Evolutionary conservation across 2,113 vertebrate species (phyloP), one percentile per base, ranked within the genome.

Genomic region (Scomber colias): DNA sequence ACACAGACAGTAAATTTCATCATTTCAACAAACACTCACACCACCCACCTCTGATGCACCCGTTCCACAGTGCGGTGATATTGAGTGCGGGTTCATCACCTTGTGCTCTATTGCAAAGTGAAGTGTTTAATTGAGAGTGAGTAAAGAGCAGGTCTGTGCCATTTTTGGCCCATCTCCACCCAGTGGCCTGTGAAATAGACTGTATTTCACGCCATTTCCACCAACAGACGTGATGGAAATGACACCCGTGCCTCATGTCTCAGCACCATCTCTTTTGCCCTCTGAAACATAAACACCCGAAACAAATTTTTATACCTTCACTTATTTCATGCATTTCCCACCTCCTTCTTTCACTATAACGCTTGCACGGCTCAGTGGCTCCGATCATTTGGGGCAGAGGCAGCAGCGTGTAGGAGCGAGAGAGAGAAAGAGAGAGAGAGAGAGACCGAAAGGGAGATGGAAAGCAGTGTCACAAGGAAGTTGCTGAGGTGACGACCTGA

Each of bases 101-200:
- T 69, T 19, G 35, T 8, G 62, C 50, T 56, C 66, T n/a, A 3
- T 71, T 49, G 63, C 62, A 72, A 69, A 77, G 24, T 84, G 71
- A 73, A 87, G 64, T 77, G 64, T 82, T 85, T 91, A 89, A 91
- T 87, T 89, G 84, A 86, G 83, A 92, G 77, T 62, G 76, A 81
- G 73, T 56, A 51, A 74, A 79, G 74, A 54, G 59, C 30, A 13
- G 61, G 55, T 61, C 61, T 79, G 48, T 73, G 75, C 54, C 53
- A 12, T 57, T 76, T 40, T 51, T 55, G 69, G 68, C 77, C 72
- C 71, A 31, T 21, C 83, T 81, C 81, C 81, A 75, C 56, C 71
- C 81, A 89, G 65, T 63, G 5, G 84, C 82, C 76, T 92, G 85
- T 91, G 83, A 91, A 91, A 92, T 91, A 70, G 81, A 73, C 72